Evolutionary conservation across 2,113 vertebrate genomes (phyloP).

Genomic region (Saimiri boliviensis): DNA sequence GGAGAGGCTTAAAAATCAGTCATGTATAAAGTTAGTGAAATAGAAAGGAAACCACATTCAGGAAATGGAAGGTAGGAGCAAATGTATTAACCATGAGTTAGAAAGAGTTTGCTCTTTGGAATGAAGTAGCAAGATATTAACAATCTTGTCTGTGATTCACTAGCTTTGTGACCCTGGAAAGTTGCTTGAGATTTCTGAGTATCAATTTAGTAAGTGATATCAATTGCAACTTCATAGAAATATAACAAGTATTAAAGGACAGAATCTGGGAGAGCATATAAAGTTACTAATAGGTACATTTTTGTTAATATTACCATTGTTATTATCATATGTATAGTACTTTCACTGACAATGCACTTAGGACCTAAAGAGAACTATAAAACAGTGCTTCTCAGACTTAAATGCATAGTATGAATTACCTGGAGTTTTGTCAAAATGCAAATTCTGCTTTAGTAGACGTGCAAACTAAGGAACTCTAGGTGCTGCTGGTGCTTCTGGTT

Average conservation of each 20-base stretch:
- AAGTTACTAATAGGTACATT: background rate
- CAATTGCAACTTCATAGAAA: background rate
- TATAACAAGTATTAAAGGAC: background rate
- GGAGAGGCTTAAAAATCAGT: background rate
- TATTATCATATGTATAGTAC: background rate
- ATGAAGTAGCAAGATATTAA: background rate
- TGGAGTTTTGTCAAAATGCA: background rate
- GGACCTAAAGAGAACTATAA: background rate
- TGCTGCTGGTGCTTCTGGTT: background rate
- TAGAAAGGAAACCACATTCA: slow-evolving; percentile 41
- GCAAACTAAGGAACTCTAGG: background rate
- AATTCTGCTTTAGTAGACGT: background rate
- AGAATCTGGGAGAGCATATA: background rate
- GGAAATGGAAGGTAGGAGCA: slow-evolving; percentile 38
- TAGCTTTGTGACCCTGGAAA: slow-evolving; percentile 1
- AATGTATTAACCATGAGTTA: slow-evolving; percentile 23
- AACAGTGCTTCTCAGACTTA: background rate
- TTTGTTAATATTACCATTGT: background rate
- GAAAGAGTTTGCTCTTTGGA: background rate
- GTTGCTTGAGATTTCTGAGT: background rate
- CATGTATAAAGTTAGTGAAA: slow-evolving; percentile 55
- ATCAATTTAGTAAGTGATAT: background rate
- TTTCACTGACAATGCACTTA: background rate
- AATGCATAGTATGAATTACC: background rate
- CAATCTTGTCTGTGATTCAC: background rate